Base-by-base conservation (phyloP, 2,797 vertebrate genomes). In the Cynodonichthys magdalenae region DNA sequence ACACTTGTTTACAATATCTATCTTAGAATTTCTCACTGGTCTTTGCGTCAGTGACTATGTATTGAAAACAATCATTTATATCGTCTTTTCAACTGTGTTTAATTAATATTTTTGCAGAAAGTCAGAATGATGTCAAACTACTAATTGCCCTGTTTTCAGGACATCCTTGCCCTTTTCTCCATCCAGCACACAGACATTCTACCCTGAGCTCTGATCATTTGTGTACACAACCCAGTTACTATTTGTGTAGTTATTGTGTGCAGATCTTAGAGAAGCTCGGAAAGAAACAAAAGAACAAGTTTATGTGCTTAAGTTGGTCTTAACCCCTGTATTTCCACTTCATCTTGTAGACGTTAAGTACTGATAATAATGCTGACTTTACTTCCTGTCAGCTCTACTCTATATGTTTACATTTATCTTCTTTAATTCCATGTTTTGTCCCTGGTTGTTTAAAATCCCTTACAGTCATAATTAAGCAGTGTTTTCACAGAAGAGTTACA, bases 151-250 rank as follows among this genome's bases (percentile, higher is more conserved):
- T 15, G 28, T n/a, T 27, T n/a, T 20, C 31, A 1, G 18, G 20
- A 1, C 15, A 14, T 39, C n/a, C 52, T 47, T 55, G 49, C 6
- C 31, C 24, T 15, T 65, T n/a, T 60, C 54, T 58, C 31, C 15
- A 6, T 67, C 57, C 12, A 28, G 12, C 52, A 18, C 45, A 63
- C 36, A 41, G 15, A 53, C 41, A 57, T 52, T 66, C 45, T 61
- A 46, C 73, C 45, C 58, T 19, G 44, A 70, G 48, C 59, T 53
- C 31, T 45, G 75, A 79, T 76, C 60, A 42, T 55, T 51, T 59
- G 56, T 68, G 53, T 53, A 62, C 74, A 76, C 73, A 66, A 62
- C 56, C 59, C 57, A 69, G 51, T 70, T 79, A 59, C 70, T 59
- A 61, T 61, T 61, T 61, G 59, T 66, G 59, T 77, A 63, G 53